phyloP scores from a whole-genome alignment of 2,888 invertebrate species.

The Macroteleia sp. region DNA sequence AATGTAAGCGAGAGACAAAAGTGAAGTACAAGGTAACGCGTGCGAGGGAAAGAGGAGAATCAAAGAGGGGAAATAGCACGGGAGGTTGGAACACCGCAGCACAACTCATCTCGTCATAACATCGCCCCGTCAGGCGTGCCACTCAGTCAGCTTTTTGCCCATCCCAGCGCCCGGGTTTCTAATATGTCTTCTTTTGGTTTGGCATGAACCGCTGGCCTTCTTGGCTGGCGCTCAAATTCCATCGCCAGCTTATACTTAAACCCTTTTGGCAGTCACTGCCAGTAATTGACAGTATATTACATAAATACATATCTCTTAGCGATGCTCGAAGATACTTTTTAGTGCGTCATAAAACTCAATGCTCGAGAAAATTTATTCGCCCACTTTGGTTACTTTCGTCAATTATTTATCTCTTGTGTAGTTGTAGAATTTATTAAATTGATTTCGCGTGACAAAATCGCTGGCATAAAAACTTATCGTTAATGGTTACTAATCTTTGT shows the following conservation, averaged over 20 bases:
- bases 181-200: conserved; percentile 71
- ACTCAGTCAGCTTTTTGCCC: conserved; percentile 68
- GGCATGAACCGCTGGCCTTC: conserved; percentile 57
- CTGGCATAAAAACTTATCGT: too few relatives aligned
- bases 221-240: conserved; percentile 35
- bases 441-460: too few relatives aligned
- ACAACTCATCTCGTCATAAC: conserved; percentile 73
- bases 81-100: conserved; percentile 75
- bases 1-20: conserved; percentile 23
- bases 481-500: too few relatives aligned
- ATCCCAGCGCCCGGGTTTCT: conserved; percentile 62
- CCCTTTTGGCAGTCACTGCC: conserved; percentile 29
- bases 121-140: conserved; percentile 69
- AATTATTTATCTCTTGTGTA: conserved; percentile 13
- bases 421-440: too few relatives aligned
- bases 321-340: conserved; percentile 12
- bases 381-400: conserved; percentile 31
- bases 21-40: conserved; percentile 29
- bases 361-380: conserved; percentile 33
- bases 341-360: conserved; percentile 35
- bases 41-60: too few relatives aligned
- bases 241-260: conserved; percentile 17
- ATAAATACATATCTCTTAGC: conserved; percentile 29
- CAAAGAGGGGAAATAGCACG: conserved; percentile 55
- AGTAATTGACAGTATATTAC: conserved; percentile 51